Conservation (phyloP, 2,888 invertebrate genomes). For the Drosophila pseudotalamancana region DNA sequence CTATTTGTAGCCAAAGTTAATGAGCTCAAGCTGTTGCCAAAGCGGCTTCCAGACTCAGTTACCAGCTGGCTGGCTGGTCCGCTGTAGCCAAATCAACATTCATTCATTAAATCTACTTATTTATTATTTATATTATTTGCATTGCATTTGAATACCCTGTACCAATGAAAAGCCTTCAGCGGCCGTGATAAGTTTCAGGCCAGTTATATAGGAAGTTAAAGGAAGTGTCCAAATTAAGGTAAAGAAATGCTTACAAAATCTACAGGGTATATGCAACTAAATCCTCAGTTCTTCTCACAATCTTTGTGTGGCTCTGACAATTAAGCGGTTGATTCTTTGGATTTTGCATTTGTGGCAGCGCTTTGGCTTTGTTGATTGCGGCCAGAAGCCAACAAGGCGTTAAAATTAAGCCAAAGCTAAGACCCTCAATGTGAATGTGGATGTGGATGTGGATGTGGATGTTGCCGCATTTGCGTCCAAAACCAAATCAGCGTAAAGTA, state of each 20-base stretch:
- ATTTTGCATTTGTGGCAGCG: slow-evolving; percentile 27
- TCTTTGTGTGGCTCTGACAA: slow-evolving; percentile 29
- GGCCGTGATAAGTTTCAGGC: neutral
- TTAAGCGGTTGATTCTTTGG: slow-evolving; percentile 44
- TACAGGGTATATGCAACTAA: neutral
- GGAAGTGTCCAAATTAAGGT: no score
- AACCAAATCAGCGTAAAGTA: slow-evolving; percentile 62
- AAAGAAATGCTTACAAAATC: no score
- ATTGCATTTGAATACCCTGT: slow-evolving; percentile 23
- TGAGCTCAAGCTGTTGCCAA: slow-evolving; percentile 61
- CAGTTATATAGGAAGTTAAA: neutral
- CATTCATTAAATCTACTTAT: slow-evolving; percentile 55
- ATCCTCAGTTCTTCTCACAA: neutral
- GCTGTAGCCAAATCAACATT: slow-evolving; percentile 18
- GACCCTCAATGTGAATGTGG: slow-evolving; percentile 8
- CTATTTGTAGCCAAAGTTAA: slow-evolving; percentile 42
- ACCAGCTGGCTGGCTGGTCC: neutral
- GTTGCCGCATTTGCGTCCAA: slow-evolving; percentile 26
- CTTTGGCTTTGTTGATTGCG: slow-evolving; percentile 68
- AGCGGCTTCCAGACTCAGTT: neutral
- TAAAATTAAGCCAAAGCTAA: slow-evolving; percentile 47
- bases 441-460: neutral
- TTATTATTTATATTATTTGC: slow-evolving; percentile 40
- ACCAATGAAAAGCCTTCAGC: no score
- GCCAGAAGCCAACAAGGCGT: slow-evolving; percentile 44